phyloP scores from a whole-genome alignment of 2,797 vertebrate genomes.

The Lindbergichthys nudifrons region DNA sequence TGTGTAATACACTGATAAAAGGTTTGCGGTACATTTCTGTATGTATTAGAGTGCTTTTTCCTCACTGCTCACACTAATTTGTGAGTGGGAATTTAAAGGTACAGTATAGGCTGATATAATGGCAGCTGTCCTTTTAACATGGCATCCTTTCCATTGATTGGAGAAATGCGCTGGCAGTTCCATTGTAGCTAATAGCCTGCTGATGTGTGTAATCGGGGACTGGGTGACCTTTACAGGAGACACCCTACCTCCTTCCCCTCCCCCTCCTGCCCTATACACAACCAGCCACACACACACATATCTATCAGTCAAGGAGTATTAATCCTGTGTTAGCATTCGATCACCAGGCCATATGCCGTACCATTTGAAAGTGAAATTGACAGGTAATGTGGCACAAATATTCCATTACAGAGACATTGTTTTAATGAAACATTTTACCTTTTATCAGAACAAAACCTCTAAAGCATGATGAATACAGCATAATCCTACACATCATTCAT shows the following conservation, averaged over 20 bases:
- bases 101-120: constrained; percentile 29
- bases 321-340: constrained; percentile 28
- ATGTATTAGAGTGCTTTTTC: constrained; percentile 10
- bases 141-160: constrained; percentile 64
- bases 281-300: not conserved
- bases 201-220: constrained; percentile 67
- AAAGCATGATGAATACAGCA: not conserved
- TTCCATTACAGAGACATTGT: constrained; percentile 19
- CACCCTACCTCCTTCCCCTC: constrained; percentile 21
- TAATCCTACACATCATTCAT: not conserved
- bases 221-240: constrained; percentile 69
- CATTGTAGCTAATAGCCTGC: constrained; percentile 63
- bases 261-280: not conserved
- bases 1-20: constrained; percentile 30
- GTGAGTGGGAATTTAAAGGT: constrained; percentile 24
- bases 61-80: constrained; percentile 44
- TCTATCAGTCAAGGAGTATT: constrained; percentile 52
- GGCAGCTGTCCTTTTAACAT: constrained; percentile 47
- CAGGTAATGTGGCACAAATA: constrained; percentile 25
- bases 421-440: constrained; percentile 4
- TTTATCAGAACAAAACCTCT: constrained; percentile 10
- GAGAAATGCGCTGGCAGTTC: constrained; percentile 32
- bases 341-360: constrained; percentile 42
- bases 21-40: constrained; percentile 13
- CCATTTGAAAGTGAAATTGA: constrained; percentile 40